Base-by-base conservation (phyloP, 2,888 invertebrate species). In the Invenusta paracnida region DNA sequence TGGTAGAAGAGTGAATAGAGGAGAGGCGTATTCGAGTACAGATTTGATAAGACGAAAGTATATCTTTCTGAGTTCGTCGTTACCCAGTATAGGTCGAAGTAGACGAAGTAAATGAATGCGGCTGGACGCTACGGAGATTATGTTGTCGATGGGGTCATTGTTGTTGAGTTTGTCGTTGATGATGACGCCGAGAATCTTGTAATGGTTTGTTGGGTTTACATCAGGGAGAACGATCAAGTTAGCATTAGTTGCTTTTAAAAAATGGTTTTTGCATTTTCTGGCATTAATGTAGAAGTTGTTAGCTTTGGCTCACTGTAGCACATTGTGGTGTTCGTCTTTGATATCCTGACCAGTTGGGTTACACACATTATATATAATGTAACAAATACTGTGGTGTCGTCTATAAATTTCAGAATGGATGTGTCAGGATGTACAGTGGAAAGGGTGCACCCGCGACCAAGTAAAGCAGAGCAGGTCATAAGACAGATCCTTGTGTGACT, bases 401-500 rank as follows among this genome's bases (percentile, higher is more conserved):
- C 73, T 2, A 73, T 73, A n/a, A n/a, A n/a, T 79, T 79, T 79
- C 11, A 79, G 5, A n/a, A 79, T 79, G 29, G 29, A 11, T 2
- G 29, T 11, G 29, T 23, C 23, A 5, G 23, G 82, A 23, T 82
- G 29, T 2, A 82, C 82, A 25, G 29, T 82, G 31, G 25, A 29
- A 1, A 82, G 29, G 27, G 30, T 29, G 27, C n/a, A n/a, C 82
- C 82, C 2, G 82, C 82, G 23, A 82, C 82, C 29, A 82, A 29
- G 25, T 29, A 82, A 82, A 30, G 29, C 2, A 82, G 82, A 2
- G 31, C 29, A 28, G 82, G 82, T 5, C 82, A 2, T 29, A 82
- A 82, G 17, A 82, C 82, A 82, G 82, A 82, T 30, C 82, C 29
- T 82, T 82, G 29, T 30, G 82, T 27, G 82, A 82, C 82, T 82